These are phyloP conservation scores for Rapana venosa DNA, from an alignment of 2,888 invertebrate genomes.

Conservation along the genomic window DNA sequence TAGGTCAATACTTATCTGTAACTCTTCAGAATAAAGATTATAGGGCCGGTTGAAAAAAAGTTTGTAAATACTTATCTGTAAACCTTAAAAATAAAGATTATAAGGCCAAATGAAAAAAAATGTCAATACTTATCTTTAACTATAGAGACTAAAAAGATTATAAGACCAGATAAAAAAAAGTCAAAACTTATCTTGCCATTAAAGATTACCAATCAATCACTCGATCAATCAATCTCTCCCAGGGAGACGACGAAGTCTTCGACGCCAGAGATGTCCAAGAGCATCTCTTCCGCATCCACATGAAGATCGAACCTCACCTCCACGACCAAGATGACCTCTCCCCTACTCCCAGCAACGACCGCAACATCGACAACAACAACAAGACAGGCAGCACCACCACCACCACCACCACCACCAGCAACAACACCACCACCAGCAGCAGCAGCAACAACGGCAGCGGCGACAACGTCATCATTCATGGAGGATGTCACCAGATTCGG, in stretches of 20 bases:
- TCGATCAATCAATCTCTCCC: too few relatives aligned
- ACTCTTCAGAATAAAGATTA: too few relatives aligned
- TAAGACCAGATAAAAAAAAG: too few relatives aligned
- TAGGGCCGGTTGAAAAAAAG: too few relatives aligned
- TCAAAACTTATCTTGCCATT: too few relatives aligned
- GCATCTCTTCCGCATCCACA: slow-evolving; percentile 47
- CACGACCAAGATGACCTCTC: background rate
- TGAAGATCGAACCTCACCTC: slow-evolving; percentile 47
- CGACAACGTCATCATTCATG: background rate
- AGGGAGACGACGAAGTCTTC: slow-evolving; percentile 38
- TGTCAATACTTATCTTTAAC: too few relatives aligned
- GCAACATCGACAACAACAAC: background rate
- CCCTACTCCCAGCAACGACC: background rate
- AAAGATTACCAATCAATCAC: too few relatives aligned
- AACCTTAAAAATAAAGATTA: too few relatives aligned
- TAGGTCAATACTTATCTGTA: too few relatives aligned
- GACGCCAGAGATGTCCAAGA: slow-evolving; percentile 38
- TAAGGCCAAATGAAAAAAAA: too few relatives aligned
- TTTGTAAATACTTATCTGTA: too few relatives aligned
- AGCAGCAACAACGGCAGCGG: background rate
- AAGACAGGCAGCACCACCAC: background rate
- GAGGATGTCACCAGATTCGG: background rate
- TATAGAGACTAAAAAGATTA: too few relatives aligned
- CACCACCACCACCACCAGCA: background rate
- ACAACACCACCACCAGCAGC: background rate